Evolutionary conservation across 1,140 invertebrate species (phyloP).

Genomic region (Apis cerana): DNA sequence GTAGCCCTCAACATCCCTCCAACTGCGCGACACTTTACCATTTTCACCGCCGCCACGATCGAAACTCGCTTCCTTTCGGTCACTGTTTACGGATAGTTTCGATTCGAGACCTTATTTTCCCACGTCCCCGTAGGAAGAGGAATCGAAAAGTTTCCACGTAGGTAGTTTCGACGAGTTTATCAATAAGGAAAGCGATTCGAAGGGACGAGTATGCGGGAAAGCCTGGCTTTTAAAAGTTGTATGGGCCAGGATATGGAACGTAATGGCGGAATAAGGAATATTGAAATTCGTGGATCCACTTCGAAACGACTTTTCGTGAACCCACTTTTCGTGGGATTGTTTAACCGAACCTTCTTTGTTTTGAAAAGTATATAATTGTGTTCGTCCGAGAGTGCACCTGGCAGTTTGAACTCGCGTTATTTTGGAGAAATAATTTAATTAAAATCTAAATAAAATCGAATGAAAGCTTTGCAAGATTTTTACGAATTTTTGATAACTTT

Average conservation of each 20-base stretch:
- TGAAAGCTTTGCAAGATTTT: too few species aligned
- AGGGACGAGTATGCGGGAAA: neutral
- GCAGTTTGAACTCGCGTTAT: too few species aligned
- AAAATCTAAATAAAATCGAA: too few species aligned
- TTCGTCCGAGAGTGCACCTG: too few species aligned
- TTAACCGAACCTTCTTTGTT: neutral
- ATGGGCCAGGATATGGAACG: neutral
- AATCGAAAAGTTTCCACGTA: slow-evolving; percentile 9
- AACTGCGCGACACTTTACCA: neutral
- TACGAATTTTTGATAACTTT: too few species aligned
- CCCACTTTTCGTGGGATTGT: neutral
- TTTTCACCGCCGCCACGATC: neutral
- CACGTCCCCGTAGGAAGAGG: neutral
- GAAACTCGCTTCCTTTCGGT: neutral
- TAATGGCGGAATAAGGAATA: slow-evolving; percentile 29
- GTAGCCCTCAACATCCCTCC: neutral
- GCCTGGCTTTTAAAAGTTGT: slow-evolving; percentile 33
- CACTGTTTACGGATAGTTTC: neutral
- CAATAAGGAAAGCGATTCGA: slow-evolving; percentile 9
- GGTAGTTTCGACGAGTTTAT: slow-evolving; percentile 21
- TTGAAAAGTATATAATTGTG: neutral
- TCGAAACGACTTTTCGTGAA: slow-evolving; percentile 12
- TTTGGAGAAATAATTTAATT: too few species aligned
- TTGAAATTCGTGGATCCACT: slow-evolving; percentile 31
- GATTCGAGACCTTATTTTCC: neutral